These are phyloP conservation scores for Panagrolaimus sp. DNA, from an alignment of 1,140 invertebrate genomes.

Conservation along the genomic window DNA sequence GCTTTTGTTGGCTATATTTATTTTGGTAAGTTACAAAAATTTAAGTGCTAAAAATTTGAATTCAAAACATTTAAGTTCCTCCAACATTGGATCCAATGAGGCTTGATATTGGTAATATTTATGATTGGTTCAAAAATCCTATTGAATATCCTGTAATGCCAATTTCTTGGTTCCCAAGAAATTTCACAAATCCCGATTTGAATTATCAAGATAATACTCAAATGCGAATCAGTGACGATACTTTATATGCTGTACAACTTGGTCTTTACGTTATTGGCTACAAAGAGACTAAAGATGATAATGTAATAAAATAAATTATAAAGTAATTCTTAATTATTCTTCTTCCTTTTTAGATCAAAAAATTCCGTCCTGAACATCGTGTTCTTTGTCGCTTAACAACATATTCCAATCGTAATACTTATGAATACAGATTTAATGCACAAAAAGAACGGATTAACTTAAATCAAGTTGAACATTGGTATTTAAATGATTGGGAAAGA, in stretches of 20 bases:
- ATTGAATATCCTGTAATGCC: constrained; percentile 49
- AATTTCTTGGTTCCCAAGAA: constrained; percentile 53
- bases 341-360: constrained; percentile 49
- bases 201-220: constrained; percentile 41
- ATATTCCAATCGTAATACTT: constrained; percentile 48
- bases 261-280: constrained; percentile 58
- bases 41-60: background rate
- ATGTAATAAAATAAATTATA: constrained; percentile 21
- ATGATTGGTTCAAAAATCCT: constrained; percentile 59
- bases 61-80: constrained; percentile 42
- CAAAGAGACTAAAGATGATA: constrained; percentile 55
- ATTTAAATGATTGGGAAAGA: constrained; percentile 56
- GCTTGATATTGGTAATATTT: constrained; percentile 57
- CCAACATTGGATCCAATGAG: constrained; percentile 58
- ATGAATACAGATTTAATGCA: constrained; percentile 51
- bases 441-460: constrained; percentile 57
- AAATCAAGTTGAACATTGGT: constrained; percentile 50
- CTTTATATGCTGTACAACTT: constrained; percentile 50
- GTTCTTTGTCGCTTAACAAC: constrained; percentile 47
- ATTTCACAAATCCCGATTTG: constrained; percentile 57
- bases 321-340: background rate
- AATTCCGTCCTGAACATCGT: constrained; percentile 55
- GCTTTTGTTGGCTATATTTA: constrained; percentile 58
- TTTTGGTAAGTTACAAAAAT: constrained; percentile 41
- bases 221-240: constrained; percentile 47